Percentiles rank a stretch among this genome's conserved stretches.
These are phyloP conservation scores for Emydocephalus ijimae DNA, from an alignment of 2,113 vertebrate species.

Conservation along the genomic window DNA sequence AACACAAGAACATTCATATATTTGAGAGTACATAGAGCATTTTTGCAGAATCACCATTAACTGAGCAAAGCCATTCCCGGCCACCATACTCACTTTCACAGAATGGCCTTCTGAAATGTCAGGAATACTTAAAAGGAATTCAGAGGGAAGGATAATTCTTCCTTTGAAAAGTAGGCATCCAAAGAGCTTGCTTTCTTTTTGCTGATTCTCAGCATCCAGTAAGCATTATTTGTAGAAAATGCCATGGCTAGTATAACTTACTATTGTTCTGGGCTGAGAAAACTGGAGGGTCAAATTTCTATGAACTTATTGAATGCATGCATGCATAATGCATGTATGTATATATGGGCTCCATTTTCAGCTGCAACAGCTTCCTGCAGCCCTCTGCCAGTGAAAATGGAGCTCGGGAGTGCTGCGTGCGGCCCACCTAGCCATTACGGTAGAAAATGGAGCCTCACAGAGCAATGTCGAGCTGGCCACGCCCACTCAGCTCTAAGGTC, in stretches of 20 bases:
- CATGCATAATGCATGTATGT: background rate
- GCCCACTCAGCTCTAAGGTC: too few species aligned
- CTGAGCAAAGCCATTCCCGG: background rate
- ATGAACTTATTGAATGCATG: background rate
- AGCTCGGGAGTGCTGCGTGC: too few species aligned
- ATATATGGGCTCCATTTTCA: too few species aligned
- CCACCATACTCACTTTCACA: background rate
- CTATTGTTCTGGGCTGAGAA: background rate
- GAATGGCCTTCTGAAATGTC: background rate
- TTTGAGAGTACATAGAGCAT: conserved; percentile 42
- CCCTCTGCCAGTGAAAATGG: too few species aligned
- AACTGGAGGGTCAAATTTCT: background rate
- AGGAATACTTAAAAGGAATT: background rate
- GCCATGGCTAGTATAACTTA: background rate
- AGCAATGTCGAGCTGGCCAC: too few species aligned
- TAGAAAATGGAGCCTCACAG: too few species aligned
- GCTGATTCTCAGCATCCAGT: background rate
- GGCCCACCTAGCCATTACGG: too few species aligned
- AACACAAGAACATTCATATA: conserved; percentile 41
- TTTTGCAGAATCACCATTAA: conserved; percentile 48
- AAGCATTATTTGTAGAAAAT: background rate
- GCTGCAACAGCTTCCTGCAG: too few species aligned
- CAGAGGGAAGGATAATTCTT: background rate
- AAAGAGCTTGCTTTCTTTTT: background rate
- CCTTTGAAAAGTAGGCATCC: background rate